These are phyloP conservation scores for Drosophila persimilis DNA, from an alignment of 1,140 invertebrate species.

Conservation along the genomic window DNA sequence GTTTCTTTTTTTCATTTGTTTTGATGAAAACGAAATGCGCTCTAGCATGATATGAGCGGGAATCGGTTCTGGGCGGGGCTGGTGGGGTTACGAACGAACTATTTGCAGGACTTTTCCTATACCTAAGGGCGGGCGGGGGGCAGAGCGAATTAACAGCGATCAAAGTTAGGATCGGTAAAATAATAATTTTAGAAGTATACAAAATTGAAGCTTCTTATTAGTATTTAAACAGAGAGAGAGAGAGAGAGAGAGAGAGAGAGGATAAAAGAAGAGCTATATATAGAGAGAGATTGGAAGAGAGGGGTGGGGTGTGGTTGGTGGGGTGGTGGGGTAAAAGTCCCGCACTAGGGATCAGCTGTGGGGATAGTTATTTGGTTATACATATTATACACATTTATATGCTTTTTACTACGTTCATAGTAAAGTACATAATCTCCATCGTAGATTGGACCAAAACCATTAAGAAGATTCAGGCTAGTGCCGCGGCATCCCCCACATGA, in stretches of 20 bases:
- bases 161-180: not conserved
- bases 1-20: not conserved
- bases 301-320: not conserved
- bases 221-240: constrained; percentile 12
- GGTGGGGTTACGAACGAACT: constrained; percentile 52
- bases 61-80: not conserved
- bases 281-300: constrained; percentile 16
- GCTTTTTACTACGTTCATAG: constrained; percentile 83
- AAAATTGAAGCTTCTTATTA: constrained; percentile 33
- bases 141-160: constrained; percentile 13
- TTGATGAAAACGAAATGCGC: constrained; percentile 24
- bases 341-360: constrained; percentile 28
- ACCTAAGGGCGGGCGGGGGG: not conserved
- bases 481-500: constrained; percentile 57
- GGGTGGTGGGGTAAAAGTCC: constrained; percentile 19
- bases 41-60: constrained; percentile 42
- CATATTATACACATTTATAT: constrained; percentile 45
- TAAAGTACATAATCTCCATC: constrained; percentile 83
- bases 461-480: constrained; percentile 82
- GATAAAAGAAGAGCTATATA: constrained; percentile 7
- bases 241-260: constrained; percentile 11
- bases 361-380: constrained; percentile 22
- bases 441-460: constrained; percentile 83
- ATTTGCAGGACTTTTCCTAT: constrained; percentile 40
- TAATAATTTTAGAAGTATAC: constrained; percentile 5